Evolutionary conservation across 2,113 vertebrate species (phyloP), one percentile per base, ranked within the genome.

Genomic region (Heterocephalus glaber): DNA sequence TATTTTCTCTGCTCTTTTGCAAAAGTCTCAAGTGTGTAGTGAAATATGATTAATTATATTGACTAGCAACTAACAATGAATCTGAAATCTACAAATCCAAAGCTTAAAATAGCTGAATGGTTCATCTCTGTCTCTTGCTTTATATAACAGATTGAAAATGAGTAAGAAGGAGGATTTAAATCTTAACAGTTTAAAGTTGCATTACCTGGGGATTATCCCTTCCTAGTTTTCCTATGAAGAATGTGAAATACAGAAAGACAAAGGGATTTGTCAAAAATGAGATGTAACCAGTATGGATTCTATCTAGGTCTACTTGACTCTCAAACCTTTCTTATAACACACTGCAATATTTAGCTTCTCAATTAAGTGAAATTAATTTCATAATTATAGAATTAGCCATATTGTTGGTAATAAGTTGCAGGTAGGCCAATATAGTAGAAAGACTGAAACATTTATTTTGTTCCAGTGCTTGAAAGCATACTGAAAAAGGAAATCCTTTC

Each of bases 41-140:
- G 58, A 87, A 87, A 96, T 56, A 16, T 79, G 54, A 94, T 96
- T 95, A 87, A 86, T 77, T 90, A 60, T 80, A 92, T 33, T 86
- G n/a, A 93, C 30, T 72, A 82, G 58, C 65, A 93, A 60, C 8
- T 47, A 70, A 88, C 30, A n/a, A 89, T 74, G 22, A 87, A 94
- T 84, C 38, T 83, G 47, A 93, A 86, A 65, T 89, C 28, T 63
- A 52, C 60, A 33, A 93, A 84, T 33, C 19, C 63, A 65, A 97
- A 76, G 84, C 38, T 92, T 22, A 90, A 81, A 89, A 87, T 91
- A 81, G 66, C 16, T 70, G 2, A 81, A 60, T 52, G 19, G 6
- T 66, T 79, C 35, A 74, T 24, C n/a, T 92, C 38, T 93, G 38
- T 92, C 9, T 83, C 16, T 66, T 52, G 89, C 24, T 86, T 92